phyloP scores from a whole-genome alignment of 1,140 invertebrate species.

The Gonatopus flavifemur region DNA sequence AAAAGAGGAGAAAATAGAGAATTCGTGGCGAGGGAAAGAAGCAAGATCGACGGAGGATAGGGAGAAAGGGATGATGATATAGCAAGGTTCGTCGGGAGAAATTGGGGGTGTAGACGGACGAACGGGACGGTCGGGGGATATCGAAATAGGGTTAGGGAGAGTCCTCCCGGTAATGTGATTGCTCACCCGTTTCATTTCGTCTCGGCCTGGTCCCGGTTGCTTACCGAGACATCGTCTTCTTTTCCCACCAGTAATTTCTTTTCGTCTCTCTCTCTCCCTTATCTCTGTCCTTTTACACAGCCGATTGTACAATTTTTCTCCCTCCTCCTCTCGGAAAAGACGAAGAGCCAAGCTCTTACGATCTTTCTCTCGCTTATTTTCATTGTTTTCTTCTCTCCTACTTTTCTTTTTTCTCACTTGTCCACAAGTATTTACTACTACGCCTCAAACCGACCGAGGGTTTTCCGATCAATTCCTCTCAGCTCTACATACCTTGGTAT shows the following conservation, averaged over 20 bases:
- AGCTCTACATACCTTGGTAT: no score
- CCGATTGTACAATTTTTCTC: no score
- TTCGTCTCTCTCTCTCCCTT: slow-evolving; percentile 30
- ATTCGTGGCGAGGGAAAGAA: no score
- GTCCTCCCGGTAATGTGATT: slow-evolving; percentile 43
- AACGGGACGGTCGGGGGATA: slow-evolving; percentile 30
- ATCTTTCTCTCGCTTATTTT: no score
- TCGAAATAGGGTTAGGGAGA: slow-evolving; percentile 44
- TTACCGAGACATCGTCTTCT: slow-evolving; percentile 25
- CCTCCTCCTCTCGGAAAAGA: no score
- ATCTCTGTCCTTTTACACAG: slow-evolving; percentile 14
- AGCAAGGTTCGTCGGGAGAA: slow-evolving; percentile 10
- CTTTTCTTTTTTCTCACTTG: no score
- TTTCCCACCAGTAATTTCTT: slow-evolving; percentile 23
- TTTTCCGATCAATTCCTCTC: no score
- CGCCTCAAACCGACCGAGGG: no score
- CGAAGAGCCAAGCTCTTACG: no score
- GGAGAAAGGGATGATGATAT: slow-evolving; percentile 8
- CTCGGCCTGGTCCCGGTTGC: slow-evolving; percentile 29
- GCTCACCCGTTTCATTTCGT: slow-evolving; percentile 45
- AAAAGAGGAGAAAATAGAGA: no score
- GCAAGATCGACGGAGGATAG: not conserved
- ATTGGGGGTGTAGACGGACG: slow-evolving; percentile 28
- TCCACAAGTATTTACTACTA: no score
- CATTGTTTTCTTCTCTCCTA: no score